Conservation (phyloP, 1,140 invertebrate genomes). For the Drosophila arizonae region DNA sequence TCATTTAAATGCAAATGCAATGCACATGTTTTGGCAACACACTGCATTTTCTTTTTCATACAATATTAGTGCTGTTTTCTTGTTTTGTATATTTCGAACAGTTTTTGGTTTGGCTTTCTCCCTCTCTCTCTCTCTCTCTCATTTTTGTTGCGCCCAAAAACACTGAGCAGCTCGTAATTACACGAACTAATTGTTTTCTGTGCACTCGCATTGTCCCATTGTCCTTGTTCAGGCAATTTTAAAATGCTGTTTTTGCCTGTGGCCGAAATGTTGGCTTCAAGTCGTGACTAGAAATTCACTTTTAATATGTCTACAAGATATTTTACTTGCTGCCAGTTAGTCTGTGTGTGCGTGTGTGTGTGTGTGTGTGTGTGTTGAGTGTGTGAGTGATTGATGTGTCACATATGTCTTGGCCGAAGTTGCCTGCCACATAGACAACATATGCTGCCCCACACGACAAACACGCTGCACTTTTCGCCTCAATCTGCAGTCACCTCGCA, state of each 20-base stretch:
- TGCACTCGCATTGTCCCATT: not conserved
- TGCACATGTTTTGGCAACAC: conserved; percentile 40
- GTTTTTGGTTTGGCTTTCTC: too few species aligned
- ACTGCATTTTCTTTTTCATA: not conserved
- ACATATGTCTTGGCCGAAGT: conserved; percentile 18
- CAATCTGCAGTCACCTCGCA: not conserved
- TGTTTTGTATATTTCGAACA: not conserved
- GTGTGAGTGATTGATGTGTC: conserved; percentile 54
- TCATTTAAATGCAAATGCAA: conserved; percentile 59
- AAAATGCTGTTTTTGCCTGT: too few species aligned
- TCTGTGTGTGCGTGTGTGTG: too few species aligned
- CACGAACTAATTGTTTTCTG: conserved; percentile 56
- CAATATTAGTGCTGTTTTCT: conserved; percentile 7
- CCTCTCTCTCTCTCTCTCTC: not conserved
- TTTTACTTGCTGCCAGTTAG: too few species aligned
- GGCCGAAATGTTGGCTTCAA: too few species aligned
- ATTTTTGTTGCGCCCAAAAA: not conserved
- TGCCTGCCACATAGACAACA: conserved; percentile 16
- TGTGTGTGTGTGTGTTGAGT: conserved; percentile 22
- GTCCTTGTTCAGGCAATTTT: conserved; percentile 5
- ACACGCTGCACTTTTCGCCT: conserved; percentile 51
- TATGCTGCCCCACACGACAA: conserved; percentile 61
- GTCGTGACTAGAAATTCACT: too few species aligned
- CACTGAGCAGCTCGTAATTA: conserved; percentile 41
- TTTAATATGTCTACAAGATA: too few species aligned